Evolutionary conservation across 35 echinoderm and acorn worm species (phyloP), one percentile per base, ranked within the genome.

Genomic region (Hemicentrotus pulcherrimus): DNA sequence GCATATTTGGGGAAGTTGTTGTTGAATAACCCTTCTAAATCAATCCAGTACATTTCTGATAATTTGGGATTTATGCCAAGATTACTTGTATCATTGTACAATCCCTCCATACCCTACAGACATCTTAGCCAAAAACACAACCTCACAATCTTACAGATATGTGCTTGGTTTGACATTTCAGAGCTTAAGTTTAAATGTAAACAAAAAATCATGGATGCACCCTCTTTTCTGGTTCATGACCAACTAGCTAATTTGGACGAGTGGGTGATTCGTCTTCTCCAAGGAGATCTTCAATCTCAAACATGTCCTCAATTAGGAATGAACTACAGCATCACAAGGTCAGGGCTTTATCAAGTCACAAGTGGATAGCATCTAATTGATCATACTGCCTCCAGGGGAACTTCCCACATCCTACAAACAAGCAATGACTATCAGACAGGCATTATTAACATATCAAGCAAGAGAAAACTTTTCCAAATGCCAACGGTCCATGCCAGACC

Each of bases 221-320:
- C 65, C 65, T 78, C 28, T 78, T 22, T 78, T 78, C 22, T 22
- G 65, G 65, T 78, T 78, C 65, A 78, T n/a, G 65, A 78, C 65
- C 65, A 78, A 78, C 19, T 0, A 78, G 65, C 28, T 59, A 78
- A 78, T 78, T n/a, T 78, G 65, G 19, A 78, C 19, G 24, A n/a
- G 65, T 78, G 65, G 65, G 65, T n/a, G 65, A 18, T n/a, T 78
- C 65, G 15, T 78, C 24, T 28, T 70, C 18, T 16, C 18, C 19
- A 22, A 70, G 18, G 24, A 70, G 15, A 70, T 70, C 61, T 78
- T 28, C 65, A 78, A 28, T 78, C 6, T 22, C 19, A 78, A 78
- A 78, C 65, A 78, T 78, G 65, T 78, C 65, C 65, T 78, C 65
- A 78, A 78, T 78, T 78, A 78, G 28, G 65, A n/a, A 78, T 78